A percentile compares a stretch with the other conserved stretches of the same genome.
Evolutionary conservation across 2,113 vertebrate genomes (phyloP).

Genomic region (Syngnathus scovelli): DNA sequence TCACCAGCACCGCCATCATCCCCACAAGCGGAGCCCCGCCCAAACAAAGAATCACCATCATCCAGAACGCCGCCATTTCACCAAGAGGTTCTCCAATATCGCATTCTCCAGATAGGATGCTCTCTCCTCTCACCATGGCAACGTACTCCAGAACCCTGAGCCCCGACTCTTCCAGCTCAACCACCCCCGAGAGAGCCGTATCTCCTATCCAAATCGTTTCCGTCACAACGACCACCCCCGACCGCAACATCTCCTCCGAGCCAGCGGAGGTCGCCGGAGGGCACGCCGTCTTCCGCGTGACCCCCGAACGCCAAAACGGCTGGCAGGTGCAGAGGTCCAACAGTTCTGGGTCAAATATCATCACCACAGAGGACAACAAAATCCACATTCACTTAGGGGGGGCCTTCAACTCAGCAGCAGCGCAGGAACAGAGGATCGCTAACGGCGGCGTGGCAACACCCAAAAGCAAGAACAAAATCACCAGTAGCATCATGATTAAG

Average conservation of each 20-base stretch:
- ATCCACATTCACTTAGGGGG: conserved; percentile 96
- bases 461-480: conserved; percentile 89
- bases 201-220: conserved; percentile 87
- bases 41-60: conserved; percentile 94
- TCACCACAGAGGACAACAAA: conserved; percentile 99
- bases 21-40: conserved; percentile 84
- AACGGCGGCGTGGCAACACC: conserved; percentile 76
- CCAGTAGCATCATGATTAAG: conserved; percentile 97
- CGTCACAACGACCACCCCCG: conserved; percentile 77
- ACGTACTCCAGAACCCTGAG: conserved; percentile 80
- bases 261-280: conserved; percentile 79
- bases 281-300: conserved; percentile 83
- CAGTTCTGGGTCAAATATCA: conserved; percentile 86
- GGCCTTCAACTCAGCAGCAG: conserved; percentile 74
- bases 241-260: conserved; percentile 76
- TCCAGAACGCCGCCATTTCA: conserved; percentile 83
- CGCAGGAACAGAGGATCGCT: conserved; percentile 81
- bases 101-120: conserved; percentile 79
- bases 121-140: conserved; percentile 79
- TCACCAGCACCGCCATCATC: conserved; percentile 92
- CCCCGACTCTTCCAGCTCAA: conserved; percentile 83
- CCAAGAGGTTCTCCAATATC: conserved; percentile 70
- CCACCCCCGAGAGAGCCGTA: conserved; percentile 86
- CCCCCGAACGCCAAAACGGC: conserved; percentile 83
- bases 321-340: conserved; percentile 93